Conservation (phyloP, 2,888 invertebrate genomes). For the Coelopa pilipes region DNA sequence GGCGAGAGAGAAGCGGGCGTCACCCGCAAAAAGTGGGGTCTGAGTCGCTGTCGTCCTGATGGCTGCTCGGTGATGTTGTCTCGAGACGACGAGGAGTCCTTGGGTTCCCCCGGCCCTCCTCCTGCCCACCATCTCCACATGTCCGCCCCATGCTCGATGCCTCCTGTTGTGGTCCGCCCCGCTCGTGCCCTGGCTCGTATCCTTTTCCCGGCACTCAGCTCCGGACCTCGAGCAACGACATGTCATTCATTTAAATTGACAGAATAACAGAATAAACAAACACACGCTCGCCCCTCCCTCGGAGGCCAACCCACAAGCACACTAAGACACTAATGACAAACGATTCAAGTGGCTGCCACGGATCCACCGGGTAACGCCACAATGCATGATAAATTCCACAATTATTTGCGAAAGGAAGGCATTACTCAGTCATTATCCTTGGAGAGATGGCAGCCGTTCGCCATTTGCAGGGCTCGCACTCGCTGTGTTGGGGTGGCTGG, state of each 20-base stretch:
- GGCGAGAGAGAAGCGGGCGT: conserved; percentile 3
- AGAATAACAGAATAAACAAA: conserved; percentile 24
- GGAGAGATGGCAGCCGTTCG: conserved; percentile 38
- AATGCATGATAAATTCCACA: conserved; percentile 34
- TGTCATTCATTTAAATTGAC: conserved; percentile 41
- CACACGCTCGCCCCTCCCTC: no score
- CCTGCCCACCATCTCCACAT: no score
- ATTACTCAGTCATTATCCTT: conserved; percentile 41
- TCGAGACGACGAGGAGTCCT: no score
- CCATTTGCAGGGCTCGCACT: conserved; percentile 14
- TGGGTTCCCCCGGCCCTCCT: no score
- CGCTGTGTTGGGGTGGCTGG: conserved; percentile 2
- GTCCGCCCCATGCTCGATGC: no score
- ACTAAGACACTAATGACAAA: conserved; percentile 26
- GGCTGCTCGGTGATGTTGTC: no score
- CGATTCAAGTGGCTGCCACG: conserved; percentile 10
- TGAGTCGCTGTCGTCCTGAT: no score
- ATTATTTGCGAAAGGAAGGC: conserved; percentile 41
- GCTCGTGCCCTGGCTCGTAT: no score
- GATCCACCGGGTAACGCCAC: conserved; percentile 15
- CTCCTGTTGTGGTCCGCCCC: no score
- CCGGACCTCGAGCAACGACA: conserved; percentile 24
- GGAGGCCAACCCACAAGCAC: conserved; percentile 1
- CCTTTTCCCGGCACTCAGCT: no score
- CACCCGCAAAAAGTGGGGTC: conserved; percentile 24